Conservation (phyloP, 2,797 vertebrate genomes). For the Hemitrygon akajei region DNA sequence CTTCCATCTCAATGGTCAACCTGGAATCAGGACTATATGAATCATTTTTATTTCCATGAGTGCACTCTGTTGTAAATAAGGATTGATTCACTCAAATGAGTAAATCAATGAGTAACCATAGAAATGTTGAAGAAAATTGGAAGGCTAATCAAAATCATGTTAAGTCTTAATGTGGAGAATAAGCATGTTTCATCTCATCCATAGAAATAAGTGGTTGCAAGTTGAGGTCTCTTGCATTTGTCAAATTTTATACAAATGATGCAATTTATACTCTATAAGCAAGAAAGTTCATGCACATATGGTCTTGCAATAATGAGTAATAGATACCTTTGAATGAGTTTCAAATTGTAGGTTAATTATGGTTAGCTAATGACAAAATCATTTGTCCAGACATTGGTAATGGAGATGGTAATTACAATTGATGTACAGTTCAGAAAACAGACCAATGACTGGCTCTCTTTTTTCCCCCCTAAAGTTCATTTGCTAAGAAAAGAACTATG, state of each 20-base stretch:
- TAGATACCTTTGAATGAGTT: neutral
- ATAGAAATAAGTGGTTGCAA: neutral
- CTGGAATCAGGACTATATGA: neutral
- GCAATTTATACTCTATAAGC: neutral
- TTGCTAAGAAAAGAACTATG: neutral
- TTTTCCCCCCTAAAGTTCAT: neutral
- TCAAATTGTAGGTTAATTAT: constrained; percentile 17
- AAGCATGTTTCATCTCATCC: neutral
- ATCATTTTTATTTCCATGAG: neutral
- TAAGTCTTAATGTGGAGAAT: neutral
- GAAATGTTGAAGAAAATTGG: neutral
- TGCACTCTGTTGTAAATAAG: neutral
- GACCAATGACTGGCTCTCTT: neutral
- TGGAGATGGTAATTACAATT: neutral
- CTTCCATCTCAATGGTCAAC: neutral
- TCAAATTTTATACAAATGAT: neutral
- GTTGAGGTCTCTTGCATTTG: neutral
- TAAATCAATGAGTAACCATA: neutral
- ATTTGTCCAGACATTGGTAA: neutral
- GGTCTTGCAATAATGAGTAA: neutral
- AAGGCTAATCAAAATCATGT: neutral
- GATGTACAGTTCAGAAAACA: neutral
- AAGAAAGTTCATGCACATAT: neutral
- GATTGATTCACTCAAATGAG: neutral
- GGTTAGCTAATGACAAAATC: constrained; percentile 1